Base-by-base conservation (phyloP, 2,113 vertebrate species). In the Ceuthmochares aereus region DNA sequence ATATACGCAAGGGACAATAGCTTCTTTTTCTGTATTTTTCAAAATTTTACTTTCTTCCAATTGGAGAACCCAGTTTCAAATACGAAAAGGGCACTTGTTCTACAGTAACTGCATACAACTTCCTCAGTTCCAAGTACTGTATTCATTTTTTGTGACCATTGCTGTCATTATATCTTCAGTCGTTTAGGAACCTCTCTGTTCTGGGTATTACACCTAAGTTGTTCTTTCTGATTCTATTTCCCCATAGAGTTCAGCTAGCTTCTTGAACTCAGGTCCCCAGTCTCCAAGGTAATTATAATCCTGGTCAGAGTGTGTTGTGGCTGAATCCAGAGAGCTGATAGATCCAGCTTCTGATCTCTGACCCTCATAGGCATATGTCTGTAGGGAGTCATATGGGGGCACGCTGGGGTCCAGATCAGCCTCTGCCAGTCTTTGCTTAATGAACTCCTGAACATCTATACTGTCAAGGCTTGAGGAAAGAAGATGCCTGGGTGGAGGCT, bases 351-450 rank as follows among this genome's bases (percentile, higher is more conserved):
- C 98, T 6, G 99, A 99, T 27, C 99, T 98, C 84, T 98, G 98
- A 45, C 99, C 99, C 95, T 99, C 99, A 21, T 99, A 99, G 10
- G 99, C 99, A 10, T 99, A 99, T 79, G 99, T 99, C 98, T 99
- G 99, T 68, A 99, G 98, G 21, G 99, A 99, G 98, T 99, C 99
- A 80, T 99, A 99, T 0, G 99, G 99, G 19, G 99, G 99, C 11
- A 99, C 99, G 1, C 98, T 99, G 56, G 97, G 98, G 95, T 99
- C 99, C 74, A 98, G 90, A 93, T 99, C 99, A 4, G 99, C 99
- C 94, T 99, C 99, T n/a, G 96, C 98, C 96, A 99, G 97, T 98
- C 98, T 99, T 91, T 99, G 98, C 89, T 98, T 98, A 94, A 99
- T 98, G 89, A 99, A 99, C 73, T 99, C 98, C 56, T 99, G 98